Percentiles rank a stretch among this genome's conserved stretches.
phyloP scores from a whole-genome alignment of 1,140 invertebrate genomes.

The Maconellicoccus hirsutus region DNA sequence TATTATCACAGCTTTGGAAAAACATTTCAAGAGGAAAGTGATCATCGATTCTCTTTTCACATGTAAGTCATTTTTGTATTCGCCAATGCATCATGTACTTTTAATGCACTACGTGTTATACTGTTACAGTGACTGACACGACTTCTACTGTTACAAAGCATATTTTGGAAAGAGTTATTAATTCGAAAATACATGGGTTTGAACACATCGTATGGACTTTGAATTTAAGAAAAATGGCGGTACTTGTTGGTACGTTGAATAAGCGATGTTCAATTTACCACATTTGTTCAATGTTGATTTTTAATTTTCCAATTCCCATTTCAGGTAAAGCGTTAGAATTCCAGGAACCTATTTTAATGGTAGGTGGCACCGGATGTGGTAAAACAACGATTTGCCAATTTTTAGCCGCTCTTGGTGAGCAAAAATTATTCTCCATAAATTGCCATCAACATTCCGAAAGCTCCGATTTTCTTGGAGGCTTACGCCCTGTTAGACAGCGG shows the following conservation, averaged over 20 bases:
- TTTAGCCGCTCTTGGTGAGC: slow-evolving; percentile 52
- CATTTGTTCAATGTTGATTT: neutral
- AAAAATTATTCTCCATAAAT: slow-evolving; percentile 70
- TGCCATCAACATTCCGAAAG: slow-evolving; percentile 99
- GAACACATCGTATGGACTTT: slow-evolving; percentile 87
- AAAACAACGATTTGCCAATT: slow-evolving; percentile 96
- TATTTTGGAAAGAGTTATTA: slow-evolving; percentile 55
- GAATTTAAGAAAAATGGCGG: slow-evolving; percentile 78
- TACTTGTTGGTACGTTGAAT: slow-evolving; percentile 54
- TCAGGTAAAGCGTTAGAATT: slow-evolving; percentile 69
- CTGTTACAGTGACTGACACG: too few species aligned
- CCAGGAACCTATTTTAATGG: slow-evolving; percentile 86
- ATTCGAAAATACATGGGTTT: slow-evolving; percentile 42
- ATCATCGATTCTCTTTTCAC: slow-evolving; percentile 63
- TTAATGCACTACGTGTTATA: neutral
- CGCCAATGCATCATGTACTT: slow-evolving; percentile 23
- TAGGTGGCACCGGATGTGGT: slow-evolving; percentile 96
- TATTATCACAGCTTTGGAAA: slow-evolving; percentile 68
- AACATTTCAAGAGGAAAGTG: slow-evolving; percentile 71
- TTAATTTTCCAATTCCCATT: slow-evolving; percentile 24
- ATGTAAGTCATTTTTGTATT: too few species aligned
- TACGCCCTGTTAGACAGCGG: slow-evolving; percentile 74
- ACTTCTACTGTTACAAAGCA: slow-evolving; percentile 65
- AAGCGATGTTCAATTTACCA: neutral
- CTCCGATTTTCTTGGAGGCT: slow-evolving; percentile 90